Base-by-base conservation (phyloP, 2,113 vertebrate species). In the Hipposideros armiger region DNA sequence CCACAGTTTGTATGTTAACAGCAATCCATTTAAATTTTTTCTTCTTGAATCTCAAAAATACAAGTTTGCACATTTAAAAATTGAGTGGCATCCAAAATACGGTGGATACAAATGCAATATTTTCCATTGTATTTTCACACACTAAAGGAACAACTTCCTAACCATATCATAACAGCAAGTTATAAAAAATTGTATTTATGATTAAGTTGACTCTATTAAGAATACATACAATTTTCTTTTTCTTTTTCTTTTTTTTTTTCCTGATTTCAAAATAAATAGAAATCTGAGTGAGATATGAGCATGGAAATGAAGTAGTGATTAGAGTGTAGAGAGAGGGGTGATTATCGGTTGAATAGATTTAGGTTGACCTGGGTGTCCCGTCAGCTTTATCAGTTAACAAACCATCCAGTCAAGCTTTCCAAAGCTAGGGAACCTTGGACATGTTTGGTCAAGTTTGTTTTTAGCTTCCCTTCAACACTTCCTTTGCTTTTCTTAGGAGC, bases 131-230 rank as follows among this genome's bases (percentile, higher is more conserved):
- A 72, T 86, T 93, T 97, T 87, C 45, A 85, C 3, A 92, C 78
- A 67, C n/a, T 58, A 90, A 95, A 83, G 50, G 84, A 95, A 84
- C 10, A 77, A 73, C 66, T 78, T 94, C 3, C 24, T 96, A 95
- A 78, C 2, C 42, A 50, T 85, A 62, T 3, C 8, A 36, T 19
- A 19, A 81, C 56, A 85, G 11, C 7, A 90, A 40, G 22, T 42
- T 77, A 26, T 45, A 47, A 11, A n/a, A 77, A 73, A 32, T 45
- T 91, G 52, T 52, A 86, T 84, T 62, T 96, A 16, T 62, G 40
- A 76, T 87, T 66, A 47, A 78, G 2, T 42, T 50, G 66, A n/a
- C 7, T 76, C 17, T 3, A 81, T 87, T 81, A 80, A 67, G 85
- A 91, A 72, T 56, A 32, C 15, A 81, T 69, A 85, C 56, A 45